Evolutionary conservation across 2,113 vertebrate genomes (phyloP), one percentile per base, ranked within the genome.

Genomic region (Prionailurus bengalensis): DNA sequence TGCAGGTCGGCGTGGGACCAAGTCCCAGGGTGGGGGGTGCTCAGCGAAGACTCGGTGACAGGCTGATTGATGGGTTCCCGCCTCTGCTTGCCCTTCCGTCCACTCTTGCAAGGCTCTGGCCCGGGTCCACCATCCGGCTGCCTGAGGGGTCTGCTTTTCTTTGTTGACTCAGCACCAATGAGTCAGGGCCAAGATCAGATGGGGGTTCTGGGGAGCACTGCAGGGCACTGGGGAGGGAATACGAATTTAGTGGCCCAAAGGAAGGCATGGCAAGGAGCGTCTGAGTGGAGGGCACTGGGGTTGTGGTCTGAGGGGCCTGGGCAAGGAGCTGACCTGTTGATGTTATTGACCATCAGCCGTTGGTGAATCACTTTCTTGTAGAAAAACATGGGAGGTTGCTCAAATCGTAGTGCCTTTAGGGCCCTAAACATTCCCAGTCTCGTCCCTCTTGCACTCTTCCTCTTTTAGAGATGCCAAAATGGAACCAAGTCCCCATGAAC

Each of bases 1-100:
- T 71, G 92, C 42, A 29, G 53, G 91, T 94, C 25, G 0, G 93
- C 81, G 1, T 88, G 97, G 53, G 74, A 76, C 92, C 92, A 95
- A 92, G 80, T 89, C 86, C 86, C 31, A 8, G 33, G 48, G 21
- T 15, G 53, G 11, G 10, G 84, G 96, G 88, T 65, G 17, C 51
- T 96, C 79, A 10, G 92, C 87, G 96, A 96, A 96, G 97, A 86
- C 96, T 83, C n/a, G 83, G 92, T 97, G 97, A 98, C 97, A 98
- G 94, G 94, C 87, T 96, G 95, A 96, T 88, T 21, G 97, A 97
- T 98, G 86, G 82, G 25, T 14, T 63, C 78, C 19, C 7, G 51
- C 88, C 80, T 83, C 65, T 78, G 48, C 92, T 63, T 92, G 65
- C 86, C 84, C 92, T 70, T 68, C 55, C 2, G 0, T 83, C 89